Conservation (phyloP, 2,113 vertebrate species). For the Phalacrocorax pelagicus region DNA sequence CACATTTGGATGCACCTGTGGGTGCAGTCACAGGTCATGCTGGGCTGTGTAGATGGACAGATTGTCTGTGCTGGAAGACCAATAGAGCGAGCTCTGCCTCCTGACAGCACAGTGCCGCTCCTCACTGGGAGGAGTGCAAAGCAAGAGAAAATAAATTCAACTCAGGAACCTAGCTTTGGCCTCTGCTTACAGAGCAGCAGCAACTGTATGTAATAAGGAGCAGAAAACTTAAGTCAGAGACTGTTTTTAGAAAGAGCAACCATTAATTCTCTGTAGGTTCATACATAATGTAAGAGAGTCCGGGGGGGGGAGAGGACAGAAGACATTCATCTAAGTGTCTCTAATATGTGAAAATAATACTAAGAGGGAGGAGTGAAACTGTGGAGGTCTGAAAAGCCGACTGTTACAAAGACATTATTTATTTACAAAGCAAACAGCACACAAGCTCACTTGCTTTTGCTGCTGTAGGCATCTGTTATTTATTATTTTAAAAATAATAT, state of each 20-base stretch:
- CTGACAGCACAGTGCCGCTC: not conserved
- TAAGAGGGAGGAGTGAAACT: not conserved
- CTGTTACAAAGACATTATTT: not conserved
- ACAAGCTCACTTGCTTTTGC: not conserved
- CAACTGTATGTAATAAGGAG: not conserved
- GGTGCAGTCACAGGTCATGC: not conserved
- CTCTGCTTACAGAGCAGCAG: not conserved
- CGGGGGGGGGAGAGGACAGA: not conserved
- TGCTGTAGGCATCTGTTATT: slow-evolving; percentile 18
- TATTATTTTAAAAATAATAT: slow-evolving; percentile 19
- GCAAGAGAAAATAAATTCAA: not conserved
- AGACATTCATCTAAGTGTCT: not conserved
- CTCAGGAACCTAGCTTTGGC: not conserved
- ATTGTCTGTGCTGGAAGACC: accelerated
- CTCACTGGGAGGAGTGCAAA: not conserved
- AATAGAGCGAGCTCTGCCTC: not conserved
- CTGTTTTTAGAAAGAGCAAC: not conserved
- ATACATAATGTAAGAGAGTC: not conserved
- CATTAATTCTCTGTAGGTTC: not conserved
- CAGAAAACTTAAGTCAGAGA: not conserved
- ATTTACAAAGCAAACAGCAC: slow-evolving; percentile 45
- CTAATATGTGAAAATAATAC: not conserved
- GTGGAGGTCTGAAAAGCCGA: slow-evolving; percentile 4
- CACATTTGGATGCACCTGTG: not conserved
- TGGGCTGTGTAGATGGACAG: not conserved